phyloP scores from a whole-genome alignment of 2,888 invertebrate species.

The Lasius platythorax region DNA sequence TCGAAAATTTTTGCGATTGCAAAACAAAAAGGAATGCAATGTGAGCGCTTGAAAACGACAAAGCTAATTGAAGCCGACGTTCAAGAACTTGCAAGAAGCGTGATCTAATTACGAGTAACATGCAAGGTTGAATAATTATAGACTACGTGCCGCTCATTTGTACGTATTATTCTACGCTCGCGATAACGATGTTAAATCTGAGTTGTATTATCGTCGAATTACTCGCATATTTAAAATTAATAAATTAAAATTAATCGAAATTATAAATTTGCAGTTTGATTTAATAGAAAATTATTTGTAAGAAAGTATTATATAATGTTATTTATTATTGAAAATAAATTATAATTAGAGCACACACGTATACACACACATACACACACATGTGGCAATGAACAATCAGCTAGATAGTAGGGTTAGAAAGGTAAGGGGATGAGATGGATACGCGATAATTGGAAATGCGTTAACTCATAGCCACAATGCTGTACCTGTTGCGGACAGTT shows the following conservation, averaged over 20 bases:
- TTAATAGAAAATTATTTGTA: not conserved
- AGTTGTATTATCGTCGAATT: constrained; percentile 20
- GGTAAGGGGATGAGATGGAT: not conserved
- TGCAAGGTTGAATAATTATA: constrained; percentile 40
- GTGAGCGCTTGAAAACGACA: constrained; percentile 17
- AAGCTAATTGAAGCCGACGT: constrained; percentile 34
- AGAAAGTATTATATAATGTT: not conserved
- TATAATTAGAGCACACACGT: not conserved
- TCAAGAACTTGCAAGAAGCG: constrained; percentile 34
- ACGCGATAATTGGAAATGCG: constrained; percentile 24
- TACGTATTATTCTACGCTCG: constrained; percentile 8
- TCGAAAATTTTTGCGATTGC: not conserved
- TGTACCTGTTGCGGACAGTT: constrained; percentile 73
- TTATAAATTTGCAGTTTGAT: not conserved
- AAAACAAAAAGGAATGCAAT: constrained; percentile 4
- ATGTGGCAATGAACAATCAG: not conserved
- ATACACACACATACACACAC: not conserved
- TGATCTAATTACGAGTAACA: constrained; percentile 28
- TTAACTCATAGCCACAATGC: constrained; percentile 43
- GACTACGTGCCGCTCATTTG: constrained; percentile 27
- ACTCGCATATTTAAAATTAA: not conserved
- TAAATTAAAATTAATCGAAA: constrained; percentile 8
- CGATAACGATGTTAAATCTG: constrained; percentile 32
- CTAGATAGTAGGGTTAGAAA: not conserved
- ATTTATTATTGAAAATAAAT: not conserved